These are phyloP conservation scores for Gnathochromis pfefferi DNA, from an alignment of 2,113 vertebrate genomes.

Conservation along the genomic window DNA sequence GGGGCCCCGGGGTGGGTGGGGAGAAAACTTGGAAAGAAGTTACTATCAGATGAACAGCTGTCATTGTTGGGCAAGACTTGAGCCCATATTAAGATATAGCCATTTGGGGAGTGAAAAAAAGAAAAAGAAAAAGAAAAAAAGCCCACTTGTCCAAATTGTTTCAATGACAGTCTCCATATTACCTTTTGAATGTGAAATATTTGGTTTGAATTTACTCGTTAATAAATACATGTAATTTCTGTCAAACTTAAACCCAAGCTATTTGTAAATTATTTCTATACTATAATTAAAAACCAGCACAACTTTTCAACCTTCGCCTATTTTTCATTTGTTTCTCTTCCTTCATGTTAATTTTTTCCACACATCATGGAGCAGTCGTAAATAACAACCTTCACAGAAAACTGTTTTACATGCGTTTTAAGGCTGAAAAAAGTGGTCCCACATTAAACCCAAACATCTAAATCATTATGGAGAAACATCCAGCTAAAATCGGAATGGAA, in stretches of 20 bases:
- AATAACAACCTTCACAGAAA: background rate
- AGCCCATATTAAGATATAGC: slow-evolving; percentile 59
- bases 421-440: background rate
- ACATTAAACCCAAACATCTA: background rate
- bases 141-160: slow-evolving; percentile 17
- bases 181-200: background rate
- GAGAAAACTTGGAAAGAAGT: slow-evolving; percentile 82
- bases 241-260: background rate
- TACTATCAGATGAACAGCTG: slow-evolving; percentile 95
- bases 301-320: background rate
- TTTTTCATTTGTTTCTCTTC: background rate
- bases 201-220: background rate
- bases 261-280: background rate
- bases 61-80: slow-evolving; percentile 78
- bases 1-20: slow-evolving; percentile 72
- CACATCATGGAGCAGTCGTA: background rate
- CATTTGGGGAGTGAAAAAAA: background rate
- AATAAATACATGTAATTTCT: background rate
- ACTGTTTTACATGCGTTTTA: background rate
- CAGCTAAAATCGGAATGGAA: background rate
- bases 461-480: background rate
- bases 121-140: background rate
- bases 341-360: background rate
- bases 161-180: background rate
- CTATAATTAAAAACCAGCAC: background rate